Base-by-base conservation (phyloP, 2,113 vertebrate genomes). In the Chaetodon trifascialis region DNA sequence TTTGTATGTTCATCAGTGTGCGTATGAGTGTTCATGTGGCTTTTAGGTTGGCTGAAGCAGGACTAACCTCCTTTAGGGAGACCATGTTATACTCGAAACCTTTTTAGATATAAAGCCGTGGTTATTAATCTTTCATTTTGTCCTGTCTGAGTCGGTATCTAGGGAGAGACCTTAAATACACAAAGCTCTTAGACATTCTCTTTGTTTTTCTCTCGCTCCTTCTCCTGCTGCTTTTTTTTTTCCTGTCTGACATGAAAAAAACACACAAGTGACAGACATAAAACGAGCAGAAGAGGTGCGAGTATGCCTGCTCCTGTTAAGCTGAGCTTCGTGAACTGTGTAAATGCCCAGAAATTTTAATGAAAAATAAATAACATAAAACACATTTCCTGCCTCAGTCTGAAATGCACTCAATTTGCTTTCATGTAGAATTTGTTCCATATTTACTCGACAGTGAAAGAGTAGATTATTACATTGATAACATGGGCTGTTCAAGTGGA, bases 41-140 rank as follows among this genome's bases (percentile, higher is more conserved):
- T 75, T 52, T 55, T 60, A 65, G 70, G 17, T 72, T 67, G 42
- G 65, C 58, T 77, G 80, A 71, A 71, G n/a, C 56, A 23, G 25
- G 38, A 62, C 52, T 82, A 86, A 63, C 76, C 65, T 82, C 74
- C 80, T 82, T 55, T 65, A 34, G 49, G 76, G 81, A 82, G 82
- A 90, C 64, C 79, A 76, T 84, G 85, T 92, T 85, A 88, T 76
- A 88, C 88, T 90, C 65, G 38, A 75, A 82, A 83, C 85, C 90
- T 89, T 89, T 92, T 92, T 84, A 92, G 92, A 93, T 90, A 91
- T 92, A 92, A 94, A 93, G 85, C 90, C 25, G 3, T 63, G 49
- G 64, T 91, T 94, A 94, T 95, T 85, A 94, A 94, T 95, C 86
- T 96, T 95, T 95, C 36, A 95, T 94, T 83, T 84, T 81, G 85